Conservation (phyloP, 2,797 vertebrate species). For the Sphaeramia orbicularis region DNA sequence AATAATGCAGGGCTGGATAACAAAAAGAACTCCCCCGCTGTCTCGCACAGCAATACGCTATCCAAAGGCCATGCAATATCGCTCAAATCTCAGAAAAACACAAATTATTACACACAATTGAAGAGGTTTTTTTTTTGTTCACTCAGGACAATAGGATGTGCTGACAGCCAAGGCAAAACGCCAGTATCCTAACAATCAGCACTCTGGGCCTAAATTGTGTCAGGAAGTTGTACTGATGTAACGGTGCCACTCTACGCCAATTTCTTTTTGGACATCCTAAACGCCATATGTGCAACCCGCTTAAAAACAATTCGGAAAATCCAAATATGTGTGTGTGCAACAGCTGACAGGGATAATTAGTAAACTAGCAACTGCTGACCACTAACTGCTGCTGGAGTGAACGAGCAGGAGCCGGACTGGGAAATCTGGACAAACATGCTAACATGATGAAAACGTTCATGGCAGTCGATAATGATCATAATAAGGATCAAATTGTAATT, state of each 20-base stretch:
- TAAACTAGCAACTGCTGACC: slow-evolving; percentile 27
- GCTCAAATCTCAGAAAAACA: slow-evolving; percentile 75
- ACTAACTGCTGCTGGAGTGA: slow-evolving; percentile 41
- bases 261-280: slow-evolving; percentile 56
- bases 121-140: slow-evolving; percentile 49
- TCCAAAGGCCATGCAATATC: slow-evolving; percentile 77
- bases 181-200: slow-evolving; percentile 54
- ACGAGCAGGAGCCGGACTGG: not conserved
- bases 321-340: slow-evolving; percentile 48
- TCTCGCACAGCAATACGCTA: slow-evolving; percentile 66
- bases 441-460: too few species aligned
- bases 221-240: slow-evolving; percentile 66
- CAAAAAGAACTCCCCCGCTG: slow-evolving; percentile 80
- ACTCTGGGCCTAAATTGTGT: slow-evolving; percentile 49
- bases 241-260: slow-evolving; percentile 60
- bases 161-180: slow-evolving; percentile 52
- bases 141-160: slow-evolving; percentile 53
- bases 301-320: slow-evolving; percentile 51
- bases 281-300: slow-evolving; percentile 53
- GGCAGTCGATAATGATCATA: too few species aligned
- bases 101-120: slow-evolving; percentile 66
- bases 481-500: too few species aligned
- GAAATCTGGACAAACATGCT: too few species aligned
- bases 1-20: slow-evolving; percentile 85
- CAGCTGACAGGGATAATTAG: slow-evolving; percentile 64